Conservation (phyloP, 2,113 vertebrate genomes). For the Stegastes partitus region DNA sequence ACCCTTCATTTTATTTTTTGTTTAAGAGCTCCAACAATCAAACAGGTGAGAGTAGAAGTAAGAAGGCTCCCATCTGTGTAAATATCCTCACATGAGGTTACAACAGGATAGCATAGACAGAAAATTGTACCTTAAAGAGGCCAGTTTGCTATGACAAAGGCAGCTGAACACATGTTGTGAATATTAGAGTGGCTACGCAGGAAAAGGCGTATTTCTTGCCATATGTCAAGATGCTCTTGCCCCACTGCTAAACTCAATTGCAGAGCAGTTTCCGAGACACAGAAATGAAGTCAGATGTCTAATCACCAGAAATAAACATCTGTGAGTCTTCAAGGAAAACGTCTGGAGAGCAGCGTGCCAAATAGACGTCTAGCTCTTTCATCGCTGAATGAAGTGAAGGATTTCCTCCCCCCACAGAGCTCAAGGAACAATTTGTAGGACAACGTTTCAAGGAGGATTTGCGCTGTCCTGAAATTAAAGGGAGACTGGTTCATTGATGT, state of each 20-base stretch:
- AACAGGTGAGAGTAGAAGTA: background rate
- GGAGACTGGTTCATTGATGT: background rate
- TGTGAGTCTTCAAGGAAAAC: background rate
- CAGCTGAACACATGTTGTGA: background rate
- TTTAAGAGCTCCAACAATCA: background rate
- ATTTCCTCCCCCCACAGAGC: background rate
- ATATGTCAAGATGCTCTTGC: background rate
- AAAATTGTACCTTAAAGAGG: background rate
- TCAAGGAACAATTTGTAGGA: background rate
- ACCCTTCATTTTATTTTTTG: background rate
- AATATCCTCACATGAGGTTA: background rate
- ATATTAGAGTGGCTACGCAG: background rate
- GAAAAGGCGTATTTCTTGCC: background rate
- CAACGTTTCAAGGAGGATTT: background rate
- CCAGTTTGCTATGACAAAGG: background rate
- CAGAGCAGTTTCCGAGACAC: slow-evolving; percentile 1
- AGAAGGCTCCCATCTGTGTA: background rate
- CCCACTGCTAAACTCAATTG: background rate
- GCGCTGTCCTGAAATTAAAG: background rate
- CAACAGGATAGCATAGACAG: background rate
- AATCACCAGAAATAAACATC: background rate
- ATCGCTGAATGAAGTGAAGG: background rate
- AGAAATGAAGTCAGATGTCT: background rate
- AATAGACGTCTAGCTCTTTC: background rate
- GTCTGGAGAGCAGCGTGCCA: background rate